Percentiles rank a stretch among this genome's conserved stretches.
Conservation (phyloP, 2,888 invertebrate genomes). For the Harpalus rubripes region DNA sequence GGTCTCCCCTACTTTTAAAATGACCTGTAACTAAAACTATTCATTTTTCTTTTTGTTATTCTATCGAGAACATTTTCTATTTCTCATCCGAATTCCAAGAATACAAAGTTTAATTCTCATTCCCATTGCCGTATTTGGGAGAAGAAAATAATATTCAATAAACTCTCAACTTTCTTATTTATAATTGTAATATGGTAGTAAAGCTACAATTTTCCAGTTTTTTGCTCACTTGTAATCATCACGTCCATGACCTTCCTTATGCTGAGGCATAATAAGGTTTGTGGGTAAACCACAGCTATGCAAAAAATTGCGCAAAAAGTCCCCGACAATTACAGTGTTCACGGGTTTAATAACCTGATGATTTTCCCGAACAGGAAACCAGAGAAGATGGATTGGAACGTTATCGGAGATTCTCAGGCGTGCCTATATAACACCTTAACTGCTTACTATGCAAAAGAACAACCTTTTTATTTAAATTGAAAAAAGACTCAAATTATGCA, state of each 20-base stretch:
- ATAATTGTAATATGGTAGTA: slow-evolving; percentile 33
- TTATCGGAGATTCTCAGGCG: not conserved
- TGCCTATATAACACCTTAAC: too few species aligned
- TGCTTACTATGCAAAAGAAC: too few species aligned
- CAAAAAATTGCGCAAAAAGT: slow-evolving; percentile 24
- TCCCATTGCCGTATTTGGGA: not conserved
- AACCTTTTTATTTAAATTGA: too few species aligned
- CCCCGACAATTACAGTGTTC: slow-evolving; percentile 34
- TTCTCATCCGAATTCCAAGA: not conserved
- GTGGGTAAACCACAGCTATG: slow-evolving; percentile 54
- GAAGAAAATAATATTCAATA: slow-evolving; percentile 15
- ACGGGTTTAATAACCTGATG: slow-evolving; percentile 17
- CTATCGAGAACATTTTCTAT: not conserved
- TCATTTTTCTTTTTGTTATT: not conserved
- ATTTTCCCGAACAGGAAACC: not conserved
- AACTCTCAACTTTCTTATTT: slow-evolving; percentile 25
- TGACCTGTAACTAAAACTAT: not conserved
- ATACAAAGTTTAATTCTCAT: slow-evolving; percentile 6
- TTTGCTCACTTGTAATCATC: slow-evolving; percentile 33
- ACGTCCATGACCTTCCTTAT: slow-evolving; percentile 34
- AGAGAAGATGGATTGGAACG: not conserved
- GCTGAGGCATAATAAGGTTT: slow-evolving; percentile 44
- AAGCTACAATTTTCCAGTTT: slow-evolving; percentile 36
- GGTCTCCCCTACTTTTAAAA: too few species aligned
- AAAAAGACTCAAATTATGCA: too few species aligned